A percentile compares a stretch with the other conserved stretches of the same genome.
These are phyloP conservation scores for Phylloscopus collybita DNA, from an alignment of 2,797 vertebrate species.

Conservation along the genomic window DNA sequence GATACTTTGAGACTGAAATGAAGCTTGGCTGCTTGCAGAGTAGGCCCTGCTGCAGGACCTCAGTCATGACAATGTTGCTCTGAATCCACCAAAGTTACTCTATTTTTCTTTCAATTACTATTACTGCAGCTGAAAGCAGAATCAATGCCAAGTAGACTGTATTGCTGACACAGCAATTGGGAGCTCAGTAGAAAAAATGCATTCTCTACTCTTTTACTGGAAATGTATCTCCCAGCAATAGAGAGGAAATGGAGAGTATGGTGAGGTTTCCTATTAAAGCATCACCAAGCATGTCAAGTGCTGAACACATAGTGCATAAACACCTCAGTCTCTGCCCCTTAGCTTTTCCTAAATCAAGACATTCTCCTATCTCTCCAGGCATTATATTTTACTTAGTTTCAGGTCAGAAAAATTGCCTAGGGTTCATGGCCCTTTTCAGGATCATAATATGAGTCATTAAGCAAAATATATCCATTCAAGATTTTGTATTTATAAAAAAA, in stretches of 20 bases:
- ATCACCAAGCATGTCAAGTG: not conserved
- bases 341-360: not conserved
- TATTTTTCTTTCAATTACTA: not conserved
- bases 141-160: not conserved
- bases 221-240: not conserved
- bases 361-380: not conserved
- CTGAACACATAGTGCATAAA: not conserved
- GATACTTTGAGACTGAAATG: not conserved
- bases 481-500: not conserved
- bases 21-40: not conserved
- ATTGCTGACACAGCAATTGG: not conserved
- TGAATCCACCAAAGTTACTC: not conserved
- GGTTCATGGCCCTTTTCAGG: not conserved
- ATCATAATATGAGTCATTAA: not conserved
- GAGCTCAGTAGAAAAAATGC: not conserved
- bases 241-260: not conserved
- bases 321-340: not conserved
- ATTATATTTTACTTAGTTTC: not conserved
- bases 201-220: not conserved
- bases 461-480: not conserved
- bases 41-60: not conserved
- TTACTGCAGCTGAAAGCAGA: not conserved
- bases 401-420: not conserved
- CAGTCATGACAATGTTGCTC: not conserved
- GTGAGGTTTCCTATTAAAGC: not conserved